phyloP scores from a whole-genome alignment of 2,113 vertebrate species.

The Cololabis saira region DNA sequence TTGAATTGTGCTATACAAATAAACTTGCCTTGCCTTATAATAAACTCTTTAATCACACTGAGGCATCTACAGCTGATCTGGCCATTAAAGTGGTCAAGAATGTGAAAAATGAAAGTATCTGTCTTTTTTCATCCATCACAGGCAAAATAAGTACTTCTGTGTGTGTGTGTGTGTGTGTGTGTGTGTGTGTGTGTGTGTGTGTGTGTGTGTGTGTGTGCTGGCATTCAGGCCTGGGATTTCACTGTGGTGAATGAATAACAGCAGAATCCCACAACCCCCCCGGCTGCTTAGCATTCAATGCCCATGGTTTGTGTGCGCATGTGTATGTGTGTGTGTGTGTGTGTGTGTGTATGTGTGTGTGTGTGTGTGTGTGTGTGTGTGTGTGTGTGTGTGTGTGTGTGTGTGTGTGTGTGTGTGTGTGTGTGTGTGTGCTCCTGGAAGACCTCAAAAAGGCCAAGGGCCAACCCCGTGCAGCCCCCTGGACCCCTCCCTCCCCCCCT shows the following conservation, averaged over 20 bases:
- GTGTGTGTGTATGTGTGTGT: conserved; percentile 16
- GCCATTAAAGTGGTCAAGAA: no score
- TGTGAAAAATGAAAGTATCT: no score
- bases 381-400: conserved; percentile 21
- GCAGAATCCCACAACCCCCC: conserved; percentile 55
- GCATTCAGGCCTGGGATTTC: conserved; percentile 60
- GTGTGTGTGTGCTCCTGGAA: conserved; percentile 39
- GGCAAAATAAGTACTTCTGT: no score
- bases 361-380: conserved; percentile 30
- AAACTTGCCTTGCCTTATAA: no score
- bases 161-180: no score
- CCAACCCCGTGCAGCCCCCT: conserved; percentile 55
- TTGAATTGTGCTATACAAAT: no score
- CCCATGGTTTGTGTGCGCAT: no score
- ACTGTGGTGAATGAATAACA: conserved; percentile 59
- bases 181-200: conserved; percentile 33
- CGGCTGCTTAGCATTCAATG: conserved; percentile 61
- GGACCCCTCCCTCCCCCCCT: conserved; percentile 52
- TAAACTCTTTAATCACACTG: no score
- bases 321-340: conserved; percentile 23
- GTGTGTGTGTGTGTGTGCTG: conserved; percentile 53
- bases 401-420: conserved; percentile 16
- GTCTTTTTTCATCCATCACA: not conserved
- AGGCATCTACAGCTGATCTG: no score
- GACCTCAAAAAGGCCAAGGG: conserved; percentile 72